Conservation (phyloP, 2,888 invertebrate genomes). For the Polydrusus pterygomalis region DNA sequence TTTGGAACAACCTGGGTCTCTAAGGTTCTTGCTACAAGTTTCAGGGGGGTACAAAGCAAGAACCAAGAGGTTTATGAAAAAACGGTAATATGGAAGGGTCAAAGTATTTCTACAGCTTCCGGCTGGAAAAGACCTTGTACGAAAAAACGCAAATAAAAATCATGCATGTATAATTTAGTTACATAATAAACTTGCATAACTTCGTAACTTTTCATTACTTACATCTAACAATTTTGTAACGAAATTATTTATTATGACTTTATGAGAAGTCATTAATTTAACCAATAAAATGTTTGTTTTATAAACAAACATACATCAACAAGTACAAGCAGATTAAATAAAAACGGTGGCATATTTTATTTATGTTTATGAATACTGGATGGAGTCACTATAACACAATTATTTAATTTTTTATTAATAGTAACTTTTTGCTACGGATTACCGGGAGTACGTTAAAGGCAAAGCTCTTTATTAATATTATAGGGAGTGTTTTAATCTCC, state of each 20-base stretch:
- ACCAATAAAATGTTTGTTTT: constrained; percentile 28
- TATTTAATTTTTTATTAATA: neutral
- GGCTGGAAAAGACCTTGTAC: no score
- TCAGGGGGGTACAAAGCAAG: no score
- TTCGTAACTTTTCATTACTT: neutral
- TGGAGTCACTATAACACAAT: neutral
- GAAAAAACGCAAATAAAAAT: neutral
- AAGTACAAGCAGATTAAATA: constrained; percentile 15
- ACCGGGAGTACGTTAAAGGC: no score
- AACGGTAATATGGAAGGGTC: no score
- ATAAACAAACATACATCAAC: constrained; percentile 23
- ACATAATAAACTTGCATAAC: neutral
- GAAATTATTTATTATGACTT: constrained; percentile 11
- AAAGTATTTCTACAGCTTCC: no score
- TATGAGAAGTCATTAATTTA: constrained; percentile 5
- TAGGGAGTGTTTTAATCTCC: no score
- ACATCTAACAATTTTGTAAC: constrained; percentile 7
- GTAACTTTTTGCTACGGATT: neutral
- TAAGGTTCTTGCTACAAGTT: no score
- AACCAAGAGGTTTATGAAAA: no score
- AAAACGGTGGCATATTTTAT: neutral
- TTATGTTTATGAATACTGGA: constrained; percentile 7
- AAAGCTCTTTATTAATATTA: no score
- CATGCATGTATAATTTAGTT: neutral
- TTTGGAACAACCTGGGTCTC: no score